phyloP scores from a whole-genome alignment of 2,888 invertebrate genomes.

The Cryptophagus acutangulus region DNA sequence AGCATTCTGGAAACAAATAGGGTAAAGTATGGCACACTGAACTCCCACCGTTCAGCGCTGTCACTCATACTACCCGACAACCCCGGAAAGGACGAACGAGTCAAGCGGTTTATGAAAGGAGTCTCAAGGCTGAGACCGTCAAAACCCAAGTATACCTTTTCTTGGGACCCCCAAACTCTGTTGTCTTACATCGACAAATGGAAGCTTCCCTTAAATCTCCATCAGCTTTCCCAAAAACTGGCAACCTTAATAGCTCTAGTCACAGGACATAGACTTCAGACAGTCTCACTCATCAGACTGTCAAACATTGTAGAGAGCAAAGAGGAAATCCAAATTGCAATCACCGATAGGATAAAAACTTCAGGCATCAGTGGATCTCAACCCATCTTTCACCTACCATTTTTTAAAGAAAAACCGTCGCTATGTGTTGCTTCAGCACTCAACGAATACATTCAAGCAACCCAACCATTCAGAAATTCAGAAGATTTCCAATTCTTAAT shows the following conservation, averaged over 20 bases:
- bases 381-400: not conserved
- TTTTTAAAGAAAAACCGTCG: not conserved
- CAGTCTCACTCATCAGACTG: slow-evolving; percentile 14
- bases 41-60: slow-evolving; percentile 25
- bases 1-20: not conserved
- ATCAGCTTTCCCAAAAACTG: slow-evolving; percentile 7
- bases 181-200: slow-evolving; percentile 11
- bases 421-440: not conserved
- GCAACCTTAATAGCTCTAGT: slow-evolving; percentile 11
- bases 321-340: slow-evolving; percentile 12
- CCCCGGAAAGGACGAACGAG: slow-evolving; percentile 14
- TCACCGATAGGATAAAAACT: slow-evolving; percentile 18
- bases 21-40: slow-evolving; percentile 23
- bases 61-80: slow-evolving; percentile 18
- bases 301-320: slow-evolving; percentile 12
- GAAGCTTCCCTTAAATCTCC: slow-evolving; percentile 5
- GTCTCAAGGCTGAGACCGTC: slow-evolving; percentile 23
- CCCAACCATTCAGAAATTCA: not conserved
- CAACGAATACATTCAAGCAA: not conserved
- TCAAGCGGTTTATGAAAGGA: slow-evolving; percentile 26
- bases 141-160: slow-evolving; percentile 25
- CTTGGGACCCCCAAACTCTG: slow-evolving; percentile 29
- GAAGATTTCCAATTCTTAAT: not conserved
- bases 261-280: slow-evolving; percentile 15
- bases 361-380: slow-evolving; percentile 5